A percentile compares a stretch with the other conserved stretches of the same genome.
Evolutionary conservation across 1,140 invertebrate genomes (phyloP).

Genomic region (Zophobas morio): DNA sequence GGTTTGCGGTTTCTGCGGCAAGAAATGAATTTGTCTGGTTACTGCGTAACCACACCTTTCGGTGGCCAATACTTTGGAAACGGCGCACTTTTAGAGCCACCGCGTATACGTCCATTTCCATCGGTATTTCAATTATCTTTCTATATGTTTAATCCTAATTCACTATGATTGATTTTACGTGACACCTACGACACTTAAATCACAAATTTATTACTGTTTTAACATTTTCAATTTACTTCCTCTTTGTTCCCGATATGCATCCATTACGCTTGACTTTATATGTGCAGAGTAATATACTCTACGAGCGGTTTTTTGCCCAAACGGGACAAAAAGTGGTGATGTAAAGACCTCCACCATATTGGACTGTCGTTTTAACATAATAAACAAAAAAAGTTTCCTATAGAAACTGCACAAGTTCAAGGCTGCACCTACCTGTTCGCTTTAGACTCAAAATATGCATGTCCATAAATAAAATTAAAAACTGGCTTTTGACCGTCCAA

Average conservation of each 20-base stretch:
- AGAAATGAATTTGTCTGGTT: constrained; percentile 7
- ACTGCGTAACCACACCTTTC: background rate
- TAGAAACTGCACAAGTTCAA: constrained; percentile 46
- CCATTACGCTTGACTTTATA: background rate
- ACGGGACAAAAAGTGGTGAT: background rate
- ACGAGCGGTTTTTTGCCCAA: background rate
- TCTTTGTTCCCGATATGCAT: constrained; percentile 13
- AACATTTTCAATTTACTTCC: constrained; percentile 24
- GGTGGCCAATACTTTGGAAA: background rate
- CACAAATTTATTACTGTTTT: background rate
- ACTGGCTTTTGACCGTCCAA: constrained; percentile 49
- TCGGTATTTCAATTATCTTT: constrained; percentile 13
- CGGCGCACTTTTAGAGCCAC: constrained; percentile 1
- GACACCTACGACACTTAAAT: background rate
- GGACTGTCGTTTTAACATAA: constrained; percentile 13
- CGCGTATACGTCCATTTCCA: background rate
- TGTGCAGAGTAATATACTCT: background rate
- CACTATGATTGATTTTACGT: constrained; percentile 27
- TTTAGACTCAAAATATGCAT: constrained; percentile 43
- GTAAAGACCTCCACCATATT: constrained; percentile 10
- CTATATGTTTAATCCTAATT: constrained; percentile 6
- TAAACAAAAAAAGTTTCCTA: constrained; percentile 10
- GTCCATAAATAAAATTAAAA: constrained; percentile 49
- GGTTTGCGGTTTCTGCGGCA: constrained; percentile 26
- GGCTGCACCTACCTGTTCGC: constrained; percentile 42